phyloP scores from a whole-genome alignment of 2,797 vertebrate species.

The Merluccius polli region DNA sequence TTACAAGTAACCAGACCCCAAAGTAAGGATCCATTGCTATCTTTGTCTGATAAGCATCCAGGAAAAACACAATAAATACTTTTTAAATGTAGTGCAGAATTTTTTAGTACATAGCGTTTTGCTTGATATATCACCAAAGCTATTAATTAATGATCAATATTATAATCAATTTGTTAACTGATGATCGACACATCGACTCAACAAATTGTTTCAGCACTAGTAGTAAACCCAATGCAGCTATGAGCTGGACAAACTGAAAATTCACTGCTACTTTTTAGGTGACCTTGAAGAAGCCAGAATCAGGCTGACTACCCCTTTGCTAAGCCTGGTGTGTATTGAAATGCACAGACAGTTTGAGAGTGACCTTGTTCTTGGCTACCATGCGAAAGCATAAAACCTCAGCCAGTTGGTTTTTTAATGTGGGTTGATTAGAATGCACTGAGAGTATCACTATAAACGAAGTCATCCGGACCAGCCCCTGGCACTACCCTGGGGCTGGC shows the following conservation, averaged over 20 bases:
- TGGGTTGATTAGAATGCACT: slow-evolving; percentile 46
- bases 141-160: neutral
- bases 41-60: neutral
- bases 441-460: slow-evolving; percentile 39
- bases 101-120: neutral
- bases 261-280: neutral
- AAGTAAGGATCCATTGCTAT: neutral
- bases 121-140: neutral
- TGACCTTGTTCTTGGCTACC: slow-evolving; percentile 1
- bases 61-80: neutral
- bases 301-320: neutral
- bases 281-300: neutral
- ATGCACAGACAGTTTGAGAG: neutral
- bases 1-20: neutral
- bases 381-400: slow-evolving; percentile 2
- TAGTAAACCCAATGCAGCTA: neutral
- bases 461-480: slow-evolving; percentile 31
- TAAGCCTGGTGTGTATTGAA: neutral
- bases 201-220: neutral
- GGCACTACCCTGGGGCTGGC: slow-evolving; percentile 24
- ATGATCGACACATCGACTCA: neutral
- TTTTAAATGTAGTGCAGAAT: neutral
- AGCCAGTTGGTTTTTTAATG: slow-evolving; percentile 38
- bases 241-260: neutral
- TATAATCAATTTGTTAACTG: neutral